Base-by-base conservation (phyloP, 2,888 invertebrate species). In the Polietes domitor region DNA sequence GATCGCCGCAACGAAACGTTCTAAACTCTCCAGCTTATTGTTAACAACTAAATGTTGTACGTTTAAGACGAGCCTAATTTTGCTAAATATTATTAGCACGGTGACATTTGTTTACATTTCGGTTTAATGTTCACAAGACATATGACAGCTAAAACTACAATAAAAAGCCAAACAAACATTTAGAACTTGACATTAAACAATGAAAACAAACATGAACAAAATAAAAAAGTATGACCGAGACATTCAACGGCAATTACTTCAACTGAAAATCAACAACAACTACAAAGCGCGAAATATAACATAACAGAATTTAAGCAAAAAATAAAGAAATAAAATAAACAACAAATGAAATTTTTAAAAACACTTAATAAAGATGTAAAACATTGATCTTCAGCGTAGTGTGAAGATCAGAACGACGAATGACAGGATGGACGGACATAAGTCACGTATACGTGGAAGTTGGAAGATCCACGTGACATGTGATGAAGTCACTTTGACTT, bases 31-130 rank as follows among this genome's bases (percentile, higher is more conserved):
- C 63, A 41, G 68, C 53, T 32, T 78, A 43, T 77, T 61, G n/a
- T 68, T 37, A 73, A 73, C 76, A 81, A 84, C 84, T 84, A 41
- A 84, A 74, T 53, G 61, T 77, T n/a, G n/a, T 4, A n/a, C 28
- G 10, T 15, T n/a, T 15, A 32, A 32, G 28, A 61, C 32, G 32
- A 61, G 61, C 61, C 61, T 26, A 61, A 58, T 26, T n/a, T n/a
- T 58, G 6, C n/a, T 61, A 47, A 15, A 47, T 3, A 41, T 47
- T 37, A n/a, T 47, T 47, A 15, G 47, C 47, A 47, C 47, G 15
- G 12, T 47, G n/a, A 47, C 47, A 47, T n/a, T n/a, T 47, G 12
- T n/a, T n/a, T 47, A 47, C 47, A 47, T 47, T 32, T 32, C 32
- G 9, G 4, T 32, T 32, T 6, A 32, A 32, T 32, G 32, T 32